Conservation (phyloP, 2,113 vertebrate species). For the Callipepla californica region DNA sequence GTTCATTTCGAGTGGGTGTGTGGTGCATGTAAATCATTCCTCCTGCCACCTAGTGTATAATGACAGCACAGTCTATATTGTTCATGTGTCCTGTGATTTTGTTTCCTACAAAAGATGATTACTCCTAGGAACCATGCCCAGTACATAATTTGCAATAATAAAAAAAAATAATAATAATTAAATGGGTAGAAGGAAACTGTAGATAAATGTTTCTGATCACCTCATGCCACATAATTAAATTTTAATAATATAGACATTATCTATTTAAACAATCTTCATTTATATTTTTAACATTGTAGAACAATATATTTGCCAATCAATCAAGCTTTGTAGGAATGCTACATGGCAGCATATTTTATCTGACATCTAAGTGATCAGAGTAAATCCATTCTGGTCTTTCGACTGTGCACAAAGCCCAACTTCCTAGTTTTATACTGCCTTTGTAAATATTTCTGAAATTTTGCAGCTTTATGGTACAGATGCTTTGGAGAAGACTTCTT, state of each 20-base stretch:
- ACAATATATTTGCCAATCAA: not conserved
- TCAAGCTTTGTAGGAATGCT: not conserved
- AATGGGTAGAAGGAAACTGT: not conserved
- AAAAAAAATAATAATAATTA: not conserved
- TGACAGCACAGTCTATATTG: not conserved
- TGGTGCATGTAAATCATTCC: not conserved
- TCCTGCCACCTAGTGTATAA: not conserved
- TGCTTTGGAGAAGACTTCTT: not conserved
- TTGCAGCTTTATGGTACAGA: not conserved
- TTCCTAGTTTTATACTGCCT: not conserved
- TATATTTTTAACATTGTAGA: not conserved
- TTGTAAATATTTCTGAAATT: not conserved
- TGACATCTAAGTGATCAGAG: not conserved
- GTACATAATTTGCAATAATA: not conserved
- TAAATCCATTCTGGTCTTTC: not conserved
- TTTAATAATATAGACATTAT: not conserved
- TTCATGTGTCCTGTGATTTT: not conserved
- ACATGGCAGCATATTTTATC: not conserved
- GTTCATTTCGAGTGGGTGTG: not conserved
- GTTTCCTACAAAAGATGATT: not conserved
- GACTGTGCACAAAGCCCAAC: not conserved
- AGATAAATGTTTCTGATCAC: not conserved
- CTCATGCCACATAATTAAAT: not conserved
- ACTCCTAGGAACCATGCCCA: not conserved
- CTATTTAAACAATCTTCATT: not conserved